Evolutionary conservation across 2,888 invertebrate species (phyloP), one percentile per base, ranked within the genome.

Genomic region (Drosophila colorata): DNA sequence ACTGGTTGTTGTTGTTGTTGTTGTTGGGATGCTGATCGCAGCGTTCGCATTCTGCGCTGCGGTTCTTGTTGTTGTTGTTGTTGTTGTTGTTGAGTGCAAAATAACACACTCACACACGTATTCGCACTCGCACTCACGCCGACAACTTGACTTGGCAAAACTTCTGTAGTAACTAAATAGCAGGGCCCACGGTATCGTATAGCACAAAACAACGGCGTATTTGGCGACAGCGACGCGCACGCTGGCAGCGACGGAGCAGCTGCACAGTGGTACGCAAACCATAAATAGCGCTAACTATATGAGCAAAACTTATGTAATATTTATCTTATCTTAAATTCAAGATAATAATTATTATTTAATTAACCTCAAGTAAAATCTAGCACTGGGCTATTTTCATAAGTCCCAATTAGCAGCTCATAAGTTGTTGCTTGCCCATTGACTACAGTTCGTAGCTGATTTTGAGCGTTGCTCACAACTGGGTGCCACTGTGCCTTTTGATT

Each of bases 161-260:
- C 90, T 88, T 86, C 83, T 90, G 71, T 85, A 87, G 82, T 89
- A 90, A 90, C 91, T 91, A 79, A 91, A 90, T 79, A 80, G 78
- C 89, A 65, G 72, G 85, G 78, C 66, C 80, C 59, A 83, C 75
- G 83, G 77, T 88, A 80, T 89, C 88, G 88, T 69, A 80, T 86
- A 74, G 80, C 89, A 88, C 88, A 86, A 74, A 73, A 80, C 78
- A 73, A 81, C 76, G 69, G 70, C 80, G 80, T 63, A 69, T 80
- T 78, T 75, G 79, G 74, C 83, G 82, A 80, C 77, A 65, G 83
- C 86, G 69, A 56, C 66, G 69, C 55, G 47, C 13, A 25, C 56
- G 61, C 57, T 55, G 68, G 49, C 78, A 60, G 77, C 68, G 61
- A 16, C 76, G 43, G 65, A 43, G 58, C 60, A 59, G 59, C 61